Evolutionary conservation across 2,113 vertebrate species (phyloP).

Genomic region (Tonatia bakeri): DNA sequence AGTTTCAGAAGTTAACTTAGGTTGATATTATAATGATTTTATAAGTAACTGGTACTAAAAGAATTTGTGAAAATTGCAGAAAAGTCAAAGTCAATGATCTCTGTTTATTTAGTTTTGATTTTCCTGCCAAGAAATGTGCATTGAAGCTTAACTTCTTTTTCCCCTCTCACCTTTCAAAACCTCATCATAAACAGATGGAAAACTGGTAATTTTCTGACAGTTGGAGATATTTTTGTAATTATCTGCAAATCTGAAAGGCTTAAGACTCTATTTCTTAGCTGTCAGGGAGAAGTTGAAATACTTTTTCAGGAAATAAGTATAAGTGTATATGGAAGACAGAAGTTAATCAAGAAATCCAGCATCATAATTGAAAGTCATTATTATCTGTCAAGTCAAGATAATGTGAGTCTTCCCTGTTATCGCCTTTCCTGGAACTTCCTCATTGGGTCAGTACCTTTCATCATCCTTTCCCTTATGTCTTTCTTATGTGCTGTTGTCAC

Average conservation of each 20-base stretch:
- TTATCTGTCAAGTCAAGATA: not conserved
- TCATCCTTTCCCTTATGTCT: not conserved
- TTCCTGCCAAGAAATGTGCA: not conserved
- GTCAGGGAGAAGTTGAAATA: not conserved
- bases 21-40: not conserved
- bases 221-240: conserved; percentile 16
- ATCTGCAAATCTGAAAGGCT: not conserved
- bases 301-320: not conserved
- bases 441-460: not conserved
- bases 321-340: not conserved
- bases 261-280: not conserved
- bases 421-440: not conserved
- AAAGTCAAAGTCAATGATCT: not conserved
- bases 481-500: not conserved
- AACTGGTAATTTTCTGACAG: not conserved
- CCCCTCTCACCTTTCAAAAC: not conserved
- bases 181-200: not conserved
- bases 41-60: not conserved
- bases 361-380: not conserved
- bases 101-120: not conserved
- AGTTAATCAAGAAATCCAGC: not conserved
- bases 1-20: not conserved
- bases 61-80: not conserved
- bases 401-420: not conserved
- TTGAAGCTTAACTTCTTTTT: not conserved